Conservation (phyloP, 2,797 vertebrate species). For the Acipenser ruthenus region DNA sequence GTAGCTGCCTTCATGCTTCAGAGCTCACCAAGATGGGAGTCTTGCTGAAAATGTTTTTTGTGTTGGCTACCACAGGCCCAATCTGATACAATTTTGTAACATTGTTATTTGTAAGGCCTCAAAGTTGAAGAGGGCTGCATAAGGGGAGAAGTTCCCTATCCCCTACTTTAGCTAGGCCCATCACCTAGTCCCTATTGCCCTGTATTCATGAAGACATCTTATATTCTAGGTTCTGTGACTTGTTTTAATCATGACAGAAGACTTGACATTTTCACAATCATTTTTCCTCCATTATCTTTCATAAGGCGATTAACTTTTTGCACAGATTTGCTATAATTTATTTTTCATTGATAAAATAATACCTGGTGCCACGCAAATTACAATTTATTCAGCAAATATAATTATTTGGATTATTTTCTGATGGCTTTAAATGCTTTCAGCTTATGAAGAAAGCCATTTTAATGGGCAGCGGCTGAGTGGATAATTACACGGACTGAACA, state of each 20-base stretch:
- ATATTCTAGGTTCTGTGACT: slow-evolving; percentile 40
- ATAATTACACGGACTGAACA: slow-evolving; percentile 75
- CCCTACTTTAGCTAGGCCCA: too few relatives aligned
- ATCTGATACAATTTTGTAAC: too few relatives aligned
- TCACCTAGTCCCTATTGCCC: too few relatives aligned
- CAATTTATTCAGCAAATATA: slow-evolving; percentile 77
- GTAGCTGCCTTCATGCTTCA: too few relatives aligned
- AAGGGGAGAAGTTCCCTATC: too few relatives aligned
- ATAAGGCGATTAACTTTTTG: slow-evolving; percentile 82
- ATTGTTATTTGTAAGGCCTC: too few relatives aligned
- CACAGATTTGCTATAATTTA: slow-evolving; percentile 87
- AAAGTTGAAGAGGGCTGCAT: too few relatives aligned
- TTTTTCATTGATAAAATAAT: slow-evolving; percentile 83
- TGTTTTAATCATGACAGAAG: slow-evolving; percentile 71
- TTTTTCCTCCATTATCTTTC: slow-evolving; percentile 72
- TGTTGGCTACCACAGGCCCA: too few relatives aligned
- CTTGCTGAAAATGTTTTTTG: too few relatives aligned
- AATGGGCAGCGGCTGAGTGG: slow-evolving; percentile 64
- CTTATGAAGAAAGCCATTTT: slow-evolving; percentile 68
- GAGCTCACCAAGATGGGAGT: too few relatives aligned
- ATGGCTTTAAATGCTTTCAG: slow-evolving; percentile 66
- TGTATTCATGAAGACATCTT: too few relatives aligned
- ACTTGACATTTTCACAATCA: slow-evolving; percentile 73
- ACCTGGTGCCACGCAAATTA: slow-evolving; percentile 66
- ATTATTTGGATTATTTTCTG: slow-evolving; percentile 69